Evolutionary conservation across 2,888 invertebrate species (phyloP).

Genomic region (Salticus scenicus): DNA sequence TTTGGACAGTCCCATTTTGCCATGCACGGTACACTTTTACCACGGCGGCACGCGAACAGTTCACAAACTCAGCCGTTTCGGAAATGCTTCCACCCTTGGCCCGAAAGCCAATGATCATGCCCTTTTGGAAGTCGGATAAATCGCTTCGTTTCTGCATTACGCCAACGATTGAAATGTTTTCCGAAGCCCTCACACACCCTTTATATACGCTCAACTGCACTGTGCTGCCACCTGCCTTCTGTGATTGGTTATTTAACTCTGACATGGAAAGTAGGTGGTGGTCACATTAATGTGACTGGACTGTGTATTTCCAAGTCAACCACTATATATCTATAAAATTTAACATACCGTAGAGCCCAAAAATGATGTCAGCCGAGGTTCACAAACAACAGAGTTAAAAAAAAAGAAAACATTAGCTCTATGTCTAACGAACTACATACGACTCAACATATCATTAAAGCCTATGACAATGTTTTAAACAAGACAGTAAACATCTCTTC

Average conservation of each 20-base stretch:
- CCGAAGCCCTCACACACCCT: neutral
- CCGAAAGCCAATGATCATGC: neutral
- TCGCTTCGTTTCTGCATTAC: slow-evolving; percentile 11
- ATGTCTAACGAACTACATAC: too few relatives aligned
- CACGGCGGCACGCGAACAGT: neutral
- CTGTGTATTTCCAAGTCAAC: too few relatives aligned
- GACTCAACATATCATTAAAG: too few relatives aligned
- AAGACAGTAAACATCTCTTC: too few relatives aligned
- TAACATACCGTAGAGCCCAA: too few relatives aligned
- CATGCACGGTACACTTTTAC: neutral
- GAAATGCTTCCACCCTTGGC: neutral
- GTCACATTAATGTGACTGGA: neutral
- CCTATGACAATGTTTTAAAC: too few relatives aligned
- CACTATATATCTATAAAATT: too few relatives aligned
- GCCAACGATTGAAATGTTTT: slow-evolving; percentile 3
- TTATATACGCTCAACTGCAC: slow-evolving; percentile 29
- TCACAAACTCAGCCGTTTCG: neutral
- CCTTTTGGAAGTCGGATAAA: slow-evolving; percentile 8
- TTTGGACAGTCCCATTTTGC: neutral
- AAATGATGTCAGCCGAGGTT: too few relatives aligned
- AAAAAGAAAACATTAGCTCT: too few relatives aligned
- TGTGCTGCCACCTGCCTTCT: slow-evolving; percentile 52
- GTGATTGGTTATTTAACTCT: slow-evolving; percentile 42
- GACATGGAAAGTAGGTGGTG: slow-evolving; percentile 26
- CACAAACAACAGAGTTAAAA: too few relatives aligned